Evolutionary conservation across 2,113 vertebrate species (phyloP), one percentile per base, ranked within the genome.

Genomic region (Lates calcarifer): DNA sequence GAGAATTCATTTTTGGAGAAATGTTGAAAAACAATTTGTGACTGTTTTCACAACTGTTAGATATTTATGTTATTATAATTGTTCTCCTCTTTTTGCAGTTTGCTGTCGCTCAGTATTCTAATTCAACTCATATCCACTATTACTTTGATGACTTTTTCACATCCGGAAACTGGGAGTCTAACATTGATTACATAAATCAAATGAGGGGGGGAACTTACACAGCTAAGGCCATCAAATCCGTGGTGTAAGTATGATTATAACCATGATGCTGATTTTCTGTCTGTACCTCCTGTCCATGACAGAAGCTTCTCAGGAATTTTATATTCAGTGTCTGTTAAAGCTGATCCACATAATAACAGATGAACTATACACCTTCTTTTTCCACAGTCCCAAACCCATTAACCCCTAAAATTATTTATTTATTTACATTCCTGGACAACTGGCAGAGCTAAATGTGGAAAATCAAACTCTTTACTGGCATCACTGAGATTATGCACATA

Each of bases 31-130:
- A 37, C 35, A n/a, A n/a, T n/a, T n/a, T n/a, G n/a, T n/a, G n/a
- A n/a, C n/a, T 41, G 1, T 26, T 29, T 31, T 20, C 6, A 49
- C 22, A 29, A 67, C 11, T 67, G 17, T 29, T 29, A 66, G 18
- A 31, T 49, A 15, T n/a, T 15, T 33, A 14, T 41, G 4, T 56
- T 28, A 24, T 4, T 5, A 28, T 4, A 56, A 6, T 15, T 28
- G 6, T 67, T 51, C 22, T 75, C 1, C 26, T 63, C 3, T 47
- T 29, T 81, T 90, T 90, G 24, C 91, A 95, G 95, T 95, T 95
- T 89, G 80, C 93, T 18, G 62, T 95, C 15, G 65, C 73, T 58
- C 90, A 94, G 66, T 95, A 89, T 65, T 90, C 94, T 6, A 0
- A 0, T 0, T 0, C 0, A 0, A 14, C 35, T 4, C 0, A 0